Evolutionary conservation across 2,113 vertebrate genomes (phyloP), one percentile per base, ranked within the genome.

Genomic region (Cynopterus brachyotis): DNA sequence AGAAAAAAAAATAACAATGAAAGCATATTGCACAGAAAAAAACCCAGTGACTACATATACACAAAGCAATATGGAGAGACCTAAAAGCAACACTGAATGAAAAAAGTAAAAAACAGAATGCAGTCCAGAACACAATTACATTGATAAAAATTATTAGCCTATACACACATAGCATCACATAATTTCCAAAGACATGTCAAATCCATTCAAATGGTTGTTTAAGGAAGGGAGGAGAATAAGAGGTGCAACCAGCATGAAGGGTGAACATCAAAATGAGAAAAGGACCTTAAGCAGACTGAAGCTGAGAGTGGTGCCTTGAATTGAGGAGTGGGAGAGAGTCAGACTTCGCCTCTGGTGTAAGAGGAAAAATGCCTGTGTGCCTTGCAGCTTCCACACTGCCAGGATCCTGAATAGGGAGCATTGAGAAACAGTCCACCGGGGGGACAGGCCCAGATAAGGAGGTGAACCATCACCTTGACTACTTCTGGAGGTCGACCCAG

Each of bases 261-360:
- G 17, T 2, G 35, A 37, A 22, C 40, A 13, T 17, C 69, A 15
- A 64, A 42, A n/a, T 19, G 30, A 57, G 59, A n/a, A n/a, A 57
- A 55, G 53, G 12, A 32, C 47, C 3, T 64, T 4, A 47, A 62
- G 5, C 3, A 12, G 50, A 26, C 8, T 0, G 6, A 28, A 5
- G 53, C 47, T 3, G 13, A 47, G 85, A 15, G 2, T 2, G 0
- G 1, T 8, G 28, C 13, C 66, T 53, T 9, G 69, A 40, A 42
- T 19, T n/a, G n/a, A 89, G 47, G 35, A 42, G 11, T 26, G 9
- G 40, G 88, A 45, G 32, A 4, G 20, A 19, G 62, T 28, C 28
- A 4, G 2, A 22, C 22, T 35, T 75, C 12, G 40, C 6, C 32
- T 55, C 37, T 17, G 37, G 72, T 12, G 35, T 24, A 9, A 57